Base-by-base conservation (phyloP, 2,113 vertebrate genomes). In the Chrysochloris asiatica region DNA sequence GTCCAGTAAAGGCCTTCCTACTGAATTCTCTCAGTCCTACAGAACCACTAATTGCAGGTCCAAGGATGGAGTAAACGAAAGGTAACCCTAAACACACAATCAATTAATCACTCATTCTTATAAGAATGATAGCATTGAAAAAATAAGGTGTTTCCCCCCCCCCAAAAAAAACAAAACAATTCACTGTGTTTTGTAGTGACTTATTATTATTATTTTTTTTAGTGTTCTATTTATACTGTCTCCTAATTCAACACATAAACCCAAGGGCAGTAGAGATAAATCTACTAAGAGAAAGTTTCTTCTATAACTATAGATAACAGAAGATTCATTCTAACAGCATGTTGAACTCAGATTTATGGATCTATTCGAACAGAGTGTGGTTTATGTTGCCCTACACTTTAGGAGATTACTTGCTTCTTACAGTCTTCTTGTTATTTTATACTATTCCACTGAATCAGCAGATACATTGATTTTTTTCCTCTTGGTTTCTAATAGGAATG, bases 381-480 rank as follows among this genome's bases (percentile, higher is more conserved):
- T 88, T 82, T 82, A 77, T 77, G 30, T 89, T 85, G 33, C 52
- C 43, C 78, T 89, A 36, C 19, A 36, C 71, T 78, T 91, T 48
- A 94, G 47, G 21, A 85, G 56, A 94, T 89, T 91, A 71, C 63
- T 85, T 67, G 61, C 54, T 89, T 89, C 33, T 65, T 52, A 47
- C 12, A 82, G n/a, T 59, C 75, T 91, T 81, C 22, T 63, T 90
- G 85, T 61, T 95, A 92, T 83, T 92, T 94, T 85, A 69, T 17
- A 54, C 13, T 81, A 54, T 81, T 91, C 69, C 84, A 81, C 69
- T 83, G 50, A 87, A 95, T 67, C 78, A 91, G 61, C 73, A 84
- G 45, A 89, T 86, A 75, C 36, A 93, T 8, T 90, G 83, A 88
- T 94, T 90, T 94, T 89, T 83, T 59, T 85, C 48, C 16, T 56